Percentiles rank a stretch among this genome's conserved stretches.
phyloP scores from a whole-genome alignment of 2,888 invertebrate species.

The Drosophila stalkeri region DNA sequence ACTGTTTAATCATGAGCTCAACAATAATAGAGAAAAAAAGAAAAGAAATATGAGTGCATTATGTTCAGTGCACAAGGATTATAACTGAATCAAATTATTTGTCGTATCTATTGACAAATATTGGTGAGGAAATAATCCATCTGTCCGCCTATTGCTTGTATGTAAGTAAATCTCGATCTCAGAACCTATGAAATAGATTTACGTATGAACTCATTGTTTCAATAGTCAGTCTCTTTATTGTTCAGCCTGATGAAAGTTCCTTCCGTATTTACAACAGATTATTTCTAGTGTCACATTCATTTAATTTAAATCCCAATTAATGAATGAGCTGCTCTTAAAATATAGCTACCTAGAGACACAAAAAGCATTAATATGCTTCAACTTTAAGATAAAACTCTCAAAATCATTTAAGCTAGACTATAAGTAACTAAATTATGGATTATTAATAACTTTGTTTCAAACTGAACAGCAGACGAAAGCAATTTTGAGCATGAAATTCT shows the following conservation, averaged over 20 bases:
- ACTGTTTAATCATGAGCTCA: conserved; percentile 30
- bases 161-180: no score
- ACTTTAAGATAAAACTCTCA: background rate
- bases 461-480: background rate
- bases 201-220: no score
- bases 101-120: no score
- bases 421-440: background rate
- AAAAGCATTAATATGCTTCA: background rate
- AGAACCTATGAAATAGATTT: no score
- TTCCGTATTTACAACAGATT: background rate
- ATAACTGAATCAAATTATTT: background rate
- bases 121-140: no score
- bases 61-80: background rate
- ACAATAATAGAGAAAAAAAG: background rate
- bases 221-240: no score
- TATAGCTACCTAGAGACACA: background rate
- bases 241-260: background rate
- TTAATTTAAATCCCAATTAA: background rate
- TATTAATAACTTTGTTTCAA: conserved; percentile 1
- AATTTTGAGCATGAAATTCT: background rate
- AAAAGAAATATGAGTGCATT: background rate
- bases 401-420: background rate
- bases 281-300: background rate
- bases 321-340: background rate
- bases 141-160: no score